Base-by-base conservation (phyloP, 1,140 invertebrate species). In the Drosophila sucinea region DNA sequence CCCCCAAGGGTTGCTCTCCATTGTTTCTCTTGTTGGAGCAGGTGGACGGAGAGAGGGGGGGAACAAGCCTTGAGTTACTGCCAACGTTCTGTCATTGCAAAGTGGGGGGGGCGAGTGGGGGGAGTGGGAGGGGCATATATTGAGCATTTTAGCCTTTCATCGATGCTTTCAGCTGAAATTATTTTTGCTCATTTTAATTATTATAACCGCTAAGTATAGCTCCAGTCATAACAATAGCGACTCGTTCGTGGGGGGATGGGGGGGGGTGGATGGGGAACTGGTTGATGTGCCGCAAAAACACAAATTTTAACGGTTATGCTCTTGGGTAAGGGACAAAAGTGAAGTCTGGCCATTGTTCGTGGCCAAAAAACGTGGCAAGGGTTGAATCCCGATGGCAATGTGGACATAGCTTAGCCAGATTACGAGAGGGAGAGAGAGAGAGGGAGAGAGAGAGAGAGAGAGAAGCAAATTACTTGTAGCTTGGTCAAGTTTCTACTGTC, bases 121-220 rank as follows among this genome's bases (percentile, higher is more conserved):
- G 7, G 25, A 17, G 7, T 6, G 65, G 58, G 25, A 6, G 27
- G 25, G 62, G 47, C 79, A 86, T 86, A 87, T 87, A 86, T 87
- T 87, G 84, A 80, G 84, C 84, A 89, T 78, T 89, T 87, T 77
- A 89, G 84, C 84, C 84, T 89, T 89, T 89, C 84, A 89, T 89
- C 84, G 84, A 89, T 89, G 84, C 84, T 89, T 89, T 89, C 78
- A 77, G 54, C 77, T 70, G 68, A 89, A 89, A 89, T 89, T 89
- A 89, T 86, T 86, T 60, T 86, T 73, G 84, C 84, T 84, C 84
- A 89, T 89, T 89, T 87, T 87, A 87, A 87, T 89, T 89, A 89
- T 89, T 89, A 89, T 81, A 89, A 89, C 84, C 79, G 68, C 83
- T 81, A 86, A 86, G 71, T 79, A 81, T 77, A 67, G 67, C 17